phyloP scores from a whole-genome alignment of 2,888 invertebrate genomes.

The Chrysomela aeneicollis region DNA sequence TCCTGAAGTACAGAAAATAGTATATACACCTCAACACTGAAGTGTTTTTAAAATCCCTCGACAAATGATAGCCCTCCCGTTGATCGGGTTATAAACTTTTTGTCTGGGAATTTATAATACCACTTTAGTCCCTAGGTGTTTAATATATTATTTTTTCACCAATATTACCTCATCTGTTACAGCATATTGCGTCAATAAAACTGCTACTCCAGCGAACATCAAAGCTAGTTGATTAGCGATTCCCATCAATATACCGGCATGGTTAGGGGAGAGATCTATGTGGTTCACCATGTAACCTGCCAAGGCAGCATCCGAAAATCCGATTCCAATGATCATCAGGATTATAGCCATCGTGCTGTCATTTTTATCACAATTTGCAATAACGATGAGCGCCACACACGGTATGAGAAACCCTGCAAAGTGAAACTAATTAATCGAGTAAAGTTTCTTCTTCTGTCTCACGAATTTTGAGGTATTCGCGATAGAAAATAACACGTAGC shows the following conservation, averaged over 20 bases:
- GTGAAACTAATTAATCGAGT: no score
- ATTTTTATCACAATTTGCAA: not conserved
- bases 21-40: no score
- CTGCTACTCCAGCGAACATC: not conserved
- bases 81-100: no score
- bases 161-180: slow-evolving; percentile 8
- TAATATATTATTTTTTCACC: no score
- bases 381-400: not conserved
- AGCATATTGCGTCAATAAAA: not conserved
- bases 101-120: no score
- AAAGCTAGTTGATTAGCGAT: not conserved
- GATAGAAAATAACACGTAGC: no score
- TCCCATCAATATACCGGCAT: not conserved
- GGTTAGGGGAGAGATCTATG: slow-evolving; percentile 6
- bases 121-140: no score
- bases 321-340: not conserved
- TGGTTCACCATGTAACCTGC: slow-evolving; percentile 1
- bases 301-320: not conserved
- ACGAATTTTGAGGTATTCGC: no score
- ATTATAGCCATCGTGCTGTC: not conserved
- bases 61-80: no score
- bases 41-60: no score
- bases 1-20: no score
- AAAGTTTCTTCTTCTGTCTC: no score
- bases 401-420: not conserved